phyloP scores from a whole-genome alignment of 2,797 vertebrate genomes.

The Pachyuromys duprasi region DNA sequence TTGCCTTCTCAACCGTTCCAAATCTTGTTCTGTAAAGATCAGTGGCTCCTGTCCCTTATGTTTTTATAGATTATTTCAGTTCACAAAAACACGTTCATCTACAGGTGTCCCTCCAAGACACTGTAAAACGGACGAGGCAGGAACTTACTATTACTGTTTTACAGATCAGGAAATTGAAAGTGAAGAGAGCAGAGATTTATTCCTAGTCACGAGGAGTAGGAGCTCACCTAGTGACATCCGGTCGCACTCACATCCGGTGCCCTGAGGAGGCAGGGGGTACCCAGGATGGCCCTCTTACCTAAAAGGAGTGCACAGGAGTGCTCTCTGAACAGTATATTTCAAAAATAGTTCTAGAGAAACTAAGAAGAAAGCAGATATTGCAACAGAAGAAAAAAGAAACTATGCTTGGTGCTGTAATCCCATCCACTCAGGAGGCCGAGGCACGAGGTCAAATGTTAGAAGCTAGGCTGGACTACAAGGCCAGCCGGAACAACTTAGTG shows the following conservation, averaged over 20 bases:
- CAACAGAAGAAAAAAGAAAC: constrained; percentile 12
- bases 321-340: background rate
- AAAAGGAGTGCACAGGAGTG: background rate
- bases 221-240: background rate
- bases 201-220: background rate
- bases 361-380: background rate
- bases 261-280: background rate
- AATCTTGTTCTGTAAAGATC: constrained; percentile 42
- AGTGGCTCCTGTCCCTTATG: background rate
- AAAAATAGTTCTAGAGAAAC: constrained; percentile 17
- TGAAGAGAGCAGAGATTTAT: background rate
- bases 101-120: background rate
- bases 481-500: no score
- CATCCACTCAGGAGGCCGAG: background rate
- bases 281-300: background rate
- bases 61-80: background rate
- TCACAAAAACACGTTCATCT: background rate
- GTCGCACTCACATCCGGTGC: background rate
- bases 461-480: background rate
- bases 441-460: background rate
- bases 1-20: background rate
- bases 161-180: constrained; percentile 35
- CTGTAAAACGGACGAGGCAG: background rate
- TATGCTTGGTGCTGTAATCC: background rate
- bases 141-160: background rate